phyloP scores from a whole-genome alignment of 1,140 invertebrate species.

The Tribolium castaneum region DNA sequence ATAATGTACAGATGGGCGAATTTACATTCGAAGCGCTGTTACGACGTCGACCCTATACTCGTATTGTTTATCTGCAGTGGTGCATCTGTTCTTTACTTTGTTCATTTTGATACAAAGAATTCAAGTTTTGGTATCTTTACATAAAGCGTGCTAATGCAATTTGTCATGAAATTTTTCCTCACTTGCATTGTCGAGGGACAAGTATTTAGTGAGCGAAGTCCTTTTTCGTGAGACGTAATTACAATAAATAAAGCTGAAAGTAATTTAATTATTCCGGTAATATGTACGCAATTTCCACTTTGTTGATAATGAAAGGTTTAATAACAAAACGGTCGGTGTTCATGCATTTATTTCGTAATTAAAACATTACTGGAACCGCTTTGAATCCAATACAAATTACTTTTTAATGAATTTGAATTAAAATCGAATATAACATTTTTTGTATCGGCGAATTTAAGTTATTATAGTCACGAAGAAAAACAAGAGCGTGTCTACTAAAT shows the following conservation, averaged over 20 bases:
- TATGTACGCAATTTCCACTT: slow-evolving; percentile 34
- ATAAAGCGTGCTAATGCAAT: no score
- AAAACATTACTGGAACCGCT: slow-evolving; percentile 32
- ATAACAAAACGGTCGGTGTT: slow-evolving; percentile 29
- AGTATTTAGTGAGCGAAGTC: neutral
- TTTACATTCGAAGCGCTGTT: slow-evolving; percentile 50
- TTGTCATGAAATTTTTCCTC: no score
- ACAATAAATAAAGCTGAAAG: slow-evolving; percentile 5
- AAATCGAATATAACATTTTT: slow-evolving; percentile 13
- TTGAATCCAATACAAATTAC: slow-evolving; percentile 30
- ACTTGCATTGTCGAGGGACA: no score
- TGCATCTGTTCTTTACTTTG: slow-evolving; percentile 14
- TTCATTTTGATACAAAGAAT: neutral
- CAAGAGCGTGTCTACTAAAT: slow-evolving; percentile 41
- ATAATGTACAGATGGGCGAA: slow-evolving; percentile 53
- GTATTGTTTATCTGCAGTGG: slow-evolving; percentile 27
- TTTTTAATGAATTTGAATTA: slow-evolving; percentile 33
- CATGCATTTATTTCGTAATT: slow-evolving; percentile 34
- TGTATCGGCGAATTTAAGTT: slow-evolving; percentile 8
- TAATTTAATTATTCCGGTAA: slow-evolving; percentile 24
- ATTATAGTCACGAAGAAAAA: slow-evolving; percentile 40
- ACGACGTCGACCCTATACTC: slow-evolving; percentile 11
- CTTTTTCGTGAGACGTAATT: slow-evolving; percentile 7
- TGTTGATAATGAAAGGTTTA: slow-evolving; percentile 34
- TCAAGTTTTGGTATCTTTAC: neutral